Evolutionary conservation across 2,113 vertebrate species (phyloP), one percentile per base, ranked within the genome.

Genomic region (Irena cyanogastra): DNA sequence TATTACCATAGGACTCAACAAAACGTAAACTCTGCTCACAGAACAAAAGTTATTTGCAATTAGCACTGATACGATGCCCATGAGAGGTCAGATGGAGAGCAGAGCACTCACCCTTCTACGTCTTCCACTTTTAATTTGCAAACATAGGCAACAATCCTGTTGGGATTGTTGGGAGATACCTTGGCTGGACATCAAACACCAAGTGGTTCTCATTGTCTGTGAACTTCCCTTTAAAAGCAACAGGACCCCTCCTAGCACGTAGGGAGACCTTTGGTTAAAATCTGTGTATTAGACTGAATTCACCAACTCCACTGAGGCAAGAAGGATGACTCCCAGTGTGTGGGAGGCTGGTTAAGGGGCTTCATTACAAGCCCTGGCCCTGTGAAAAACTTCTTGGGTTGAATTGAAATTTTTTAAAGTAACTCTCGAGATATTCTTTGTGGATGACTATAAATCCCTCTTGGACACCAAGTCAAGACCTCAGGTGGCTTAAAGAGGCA

Each of bases 41-140:
- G 85, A 84, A 94, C 66, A 80, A 63, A 95, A 77, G 60, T 70
- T 95, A 63, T 92, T 94, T 91, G 77, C 94, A 88, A 9, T 82
- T 75, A 88, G 39, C 39, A n/a, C 63, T 77, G 83, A 96, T 69
- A 70, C 2, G 21, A 53, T 93, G 68, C 68, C 79, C 76, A 35
- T 30, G 76, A 75, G 86, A 83, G 88, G 85, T 96, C 90, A 71
- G 79, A 78, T 37, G 53, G 68, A 96, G 85, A 96, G 64, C 88
- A 96, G 83, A 81, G 21, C 84, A 52, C 75, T 61, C 61, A 77
- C 66, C 42, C 33, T 74, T 71, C 87, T 23, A 18, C 0, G 1
- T 45, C 41, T 81, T 80, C 37, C 69, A 71, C 18, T 0, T 96
- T 94, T 49, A 86, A 63, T 96, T 95, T 93, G 87, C 94, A 93